Conservation (phyloP, 2,113 vertebrate genomes). For the Oncorhynchus tshawytscha region DNA sequence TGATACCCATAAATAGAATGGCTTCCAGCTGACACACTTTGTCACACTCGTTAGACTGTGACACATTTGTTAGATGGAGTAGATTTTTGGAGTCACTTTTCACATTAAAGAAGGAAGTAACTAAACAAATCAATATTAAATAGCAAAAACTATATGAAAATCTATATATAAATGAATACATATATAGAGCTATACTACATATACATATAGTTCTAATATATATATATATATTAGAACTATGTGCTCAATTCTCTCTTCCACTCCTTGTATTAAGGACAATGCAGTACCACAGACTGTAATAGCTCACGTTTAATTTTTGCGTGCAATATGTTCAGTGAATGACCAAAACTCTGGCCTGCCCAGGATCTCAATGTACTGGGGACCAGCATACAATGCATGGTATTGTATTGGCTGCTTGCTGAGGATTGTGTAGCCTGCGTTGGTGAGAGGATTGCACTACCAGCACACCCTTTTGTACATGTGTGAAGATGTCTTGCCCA, state of each 20-base stretch:
- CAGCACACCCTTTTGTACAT: slow-evolving; percentile 75
- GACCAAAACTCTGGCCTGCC: slow-evolving; percentile 83
- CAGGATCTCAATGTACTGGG: slow-evolving; percentile 51
- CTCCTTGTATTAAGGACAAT: slow-evolving; percentile 63
- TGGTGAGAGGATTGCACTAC: slow-evolving; percentile 77
- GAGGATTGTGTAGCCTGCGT: slow-evolving; percentile 72
- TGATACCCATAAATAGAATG: slow-evolving; percentile 89
- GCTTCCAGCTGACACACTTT: slow-evolving; percentile 92
- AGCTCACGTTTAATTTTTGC: slow-evolving; percentile 71
- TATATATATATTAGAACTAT: slow-evolving; percentile 60
- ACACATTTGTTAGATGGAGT: slow-evolving; percentile 80
- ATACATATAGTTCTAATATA: slow-evolving; percentile 34
- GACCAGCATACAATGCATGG: slow-evolving; percentile 68
- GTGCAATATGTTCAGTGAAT: slow-evolving; percentile 82
- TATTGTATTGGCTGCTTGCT: slow-evolving; percentile 75
- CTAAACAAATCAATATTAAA: slow-evolving; percentile 66
- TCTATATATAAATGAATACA: slow-evolving; percentile 63
- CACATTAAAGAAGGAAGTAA: slow-evolving; percentile 75
- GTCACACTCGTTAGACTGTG: slow-evolving; percentile 76
- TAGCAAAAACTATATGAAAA: slow-evolving; percentile 64
- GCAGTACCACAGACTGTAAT: slow-evolving; percentile 63
- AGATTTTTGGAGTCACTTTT: slow-evolving; percentile 83
- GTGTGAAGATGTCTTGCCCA: slow-evolving; percentile 67
- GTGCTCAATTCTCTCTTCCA: slow-evolving; percentile 61
- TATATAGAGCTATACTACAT: slow-evolving; percentile 59